A percentile compares a stretch with the other conserved stretches of the same genome.
These are phyloP conservation scores for Sitta carolinensis DNA, from an alignment of 2,797 vertebrate species.

Conservation along the genomic window DNA sequence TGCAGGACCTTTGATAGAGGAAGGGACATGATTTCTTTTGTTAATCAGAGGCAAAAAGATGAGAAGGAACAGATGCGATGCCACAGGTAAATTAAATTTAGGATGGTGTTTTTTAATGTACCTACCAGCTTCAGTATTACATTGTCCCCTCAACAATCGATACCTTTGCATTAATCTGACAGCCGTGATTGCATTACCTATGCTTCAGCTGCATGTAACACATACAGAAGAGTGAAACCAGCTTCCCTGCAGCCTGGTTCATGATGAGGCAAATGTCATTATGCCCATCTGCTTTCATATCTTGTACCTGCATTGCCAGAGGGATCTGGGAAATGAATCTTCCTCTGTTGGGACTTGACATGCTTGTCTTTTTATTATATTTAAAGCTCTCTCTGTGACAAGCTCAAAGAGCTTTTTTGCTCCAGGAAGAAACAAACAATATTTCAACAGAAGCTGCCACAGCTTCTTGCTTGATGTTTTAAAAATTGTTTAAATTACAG, in stretches of 20 bases:
- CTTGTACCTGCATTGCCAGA: slow-evolving; percentile 73
- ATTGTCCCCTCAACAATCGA: slow-evolving; percentile 60
- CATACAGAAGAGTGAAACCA: slow-evolving; percentile 64
- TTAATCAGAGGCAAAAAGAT: slow-evolving; percentile 32
- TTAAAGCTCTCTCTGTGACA: slow-evolving; percentile 10
- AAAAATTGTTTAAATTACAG: background rate
- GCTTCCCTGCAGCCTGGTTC: slow-evolving; percentile 68
- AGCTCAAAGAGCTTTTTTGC: slow-evolving; percentile 7
- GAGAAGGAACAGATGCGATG: slow-evolving; percentile 33
- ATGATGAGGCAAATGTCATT: slow-evolving; percentile 77
- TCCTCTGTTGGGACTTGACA: slow-evolving; percentile 32
- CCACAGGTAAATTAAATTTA: slow-evolving; percentile 67
- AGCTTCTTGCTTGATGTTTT: background rate
- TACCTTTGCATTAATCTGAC: slow-evolving; percentile 77
- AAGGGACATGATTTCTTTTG: slow-evolving; percentile 3
- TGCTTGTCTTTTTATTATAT: slow-evolving; percentile 65
- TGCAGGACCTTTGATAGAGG: background rate
- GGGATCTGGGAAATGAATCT: slow-evolving; percentile 69
- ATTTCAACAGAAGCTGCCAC: background rate
- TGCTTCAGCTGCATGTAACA: slow-evolving; percentile 60
- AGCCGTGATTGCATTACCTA: slow-evolving; percentile 75
- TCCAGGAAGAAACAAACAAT: slow-evolving; percentile 7
- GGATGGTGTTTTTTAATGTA: slow-evolving; percentile 48
- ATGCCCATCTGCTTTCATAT: slow-evolving; percentile 72
- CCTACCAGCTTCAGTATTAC: slow-evolving; percentile 56